Evolutionary conservation across 2,797 vertebrate genomes (phyloP).

Genomic region (Enteromius fasciolatus): DNA sequence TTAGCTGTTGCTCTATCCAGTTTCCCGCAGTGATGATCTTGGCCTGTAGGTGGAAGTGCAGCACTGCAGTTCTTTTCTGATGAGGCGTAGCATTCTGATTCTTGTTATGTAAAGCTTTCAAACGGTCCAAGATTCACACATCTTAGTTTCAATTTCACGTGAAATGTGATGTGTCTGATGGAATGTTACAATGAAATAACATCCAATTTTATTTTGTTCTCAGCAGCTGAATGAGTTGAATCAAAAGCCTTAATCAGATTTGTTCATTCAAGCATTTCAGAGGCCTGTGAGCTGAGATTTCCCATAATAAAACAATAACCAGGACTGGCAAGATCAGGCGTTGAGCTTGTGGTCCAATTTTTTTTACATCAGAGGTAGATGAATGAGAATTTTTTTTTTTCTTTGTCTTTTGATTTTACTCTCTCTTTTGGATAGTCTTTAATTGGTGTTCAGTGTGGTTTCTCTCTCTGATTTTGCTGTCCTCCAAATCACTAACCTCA

Average conservation of each 20-base stretch:
- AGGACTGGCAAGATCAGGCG: background rate
- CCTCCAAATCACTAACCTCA: background rate
- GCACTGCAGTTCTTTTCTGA: slow-evolving; percentile 10
- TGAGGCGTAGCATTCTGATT: background rate
- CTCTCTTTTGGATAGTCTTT: background rate
- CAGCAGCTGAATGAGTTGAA: slow-evolving; percentile 34
- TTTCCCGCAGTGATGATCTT: background rate
- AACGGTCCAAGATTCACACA: slow-evolving; percentile 31
- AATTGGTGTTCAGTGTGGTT: background rate
- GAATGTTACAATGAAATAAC: slow-evolving; percentile 45
- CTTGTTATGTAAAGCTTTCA: slow-evolving; percentile 25
- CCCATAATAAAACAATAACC: slow-evolving; percentile 23
- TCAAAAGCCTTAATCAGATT: slow-evolving; percentile 42
- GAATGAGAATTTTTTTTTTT: background rate
- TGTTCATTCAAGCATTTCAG: slow-evolving; percentile 29
- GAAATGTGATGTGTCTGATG: slow-evolving; percentile 44
- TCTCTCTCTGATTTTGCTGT: background rate
- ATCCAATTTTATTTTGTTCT: slow-evolving; percentile 46
- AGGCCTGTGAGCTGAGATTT: slow-evolving; percentile 19
- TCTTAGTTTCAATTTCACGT: slow-evolving; percentile 28
- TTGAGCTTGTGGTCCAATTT: background rate
- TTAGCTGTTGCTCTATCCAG: background rate
- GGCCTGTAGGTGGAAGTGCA: slow-evolving; percentile 53
- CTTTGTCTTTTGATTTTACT: background rate
- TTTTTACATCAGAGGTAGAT: slow-evolving; percentile 10